phyloP scores from a whole-genome alignment of 23 tunicate genomes.

The Styela clava region DNA sequence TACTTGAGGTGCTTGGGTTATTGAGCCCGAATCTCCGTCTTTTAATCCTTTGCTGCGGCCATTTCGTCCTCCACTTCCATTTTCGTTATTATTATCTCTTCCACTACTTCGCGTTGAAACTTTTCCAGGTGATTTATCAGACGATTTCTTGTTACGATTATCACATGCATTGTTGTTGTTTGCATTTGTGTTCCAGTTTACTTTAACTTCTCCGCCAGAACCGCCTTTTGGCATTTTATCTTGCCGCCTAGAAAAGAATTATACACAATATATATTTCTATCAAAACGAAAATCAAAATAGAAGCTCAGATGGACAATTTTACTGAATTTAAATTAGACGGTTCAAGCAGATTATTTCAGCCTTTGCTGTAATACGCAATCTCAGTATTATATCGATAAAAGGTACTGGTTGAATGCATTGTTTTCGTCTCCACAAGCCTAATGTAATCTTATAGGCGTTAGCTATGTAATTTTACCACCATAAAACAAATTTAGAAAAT shows the following conservation, averaged over 20 bases:
- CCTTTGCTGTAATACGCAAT: too few relatives aligned
- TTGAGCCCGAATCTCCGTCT: not conserved
- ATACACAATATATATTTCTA: too few relatives aligned
- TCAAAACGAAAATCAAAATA: too few relatives aligned
- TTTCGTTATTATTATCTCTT: not conserved
- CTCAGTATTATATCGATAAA: too few relatives aligned
- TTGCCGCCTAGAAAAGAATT: not conserved
- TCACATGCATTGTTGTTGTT: constrained; percentile 20
- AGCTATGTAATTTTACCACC: too few relatives aligned
- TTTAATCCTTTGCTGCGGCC: not conserved
- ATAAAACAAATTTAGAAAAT: too few relatives aligned
- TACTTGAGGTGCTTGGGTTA: constrained; percentile 4
- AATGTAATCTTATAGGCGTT: too few relatives aligned
- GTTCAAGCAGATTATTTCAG: too few relatives aligned
- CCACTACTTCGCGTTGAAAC: not conserved
- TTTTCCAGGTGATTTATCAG: not conserved
- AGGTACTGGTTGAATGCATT: too few relatives aligned
- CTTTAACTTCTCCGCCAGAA: not conserved
- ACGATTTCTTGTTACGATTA: not conserved
- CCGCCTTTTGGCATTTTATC: not conserved
- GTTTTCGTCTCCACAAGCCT: too few relatives aligned
- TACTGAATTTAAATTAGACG: too few relatives aligned
- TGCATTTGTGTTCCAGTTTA: constrained; percentile 36
- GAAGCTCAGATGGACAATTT: too few relatives aligned
- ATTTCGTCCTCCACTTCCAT: not conserved